Conservation (phyloP, 2,888 invertebrate genomes). For the Mactromeris polynyma region DNA sequence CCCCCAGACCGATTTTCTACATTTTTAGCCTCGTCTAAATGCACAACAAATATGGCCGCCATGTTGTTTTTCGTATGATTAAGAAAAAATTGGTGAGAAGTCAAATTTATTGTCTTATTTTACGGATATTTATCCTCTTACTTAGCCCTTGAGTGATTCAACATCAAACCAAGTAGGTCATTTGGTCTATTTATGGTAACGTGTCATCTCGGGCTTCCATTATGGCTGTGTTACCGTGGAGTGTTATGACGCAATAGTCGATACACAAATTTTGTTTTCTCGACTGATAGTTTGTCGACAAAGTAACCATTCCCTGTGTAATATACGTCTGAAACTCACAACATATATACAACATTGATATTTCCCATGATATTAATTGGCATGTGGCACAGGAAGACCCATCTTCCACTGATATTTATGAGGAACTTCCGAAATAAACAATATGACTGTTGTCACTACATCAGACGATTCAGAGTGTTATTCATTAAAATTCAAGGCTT, state of each 20-base stretch:
- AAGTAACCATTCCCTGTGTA: no score
- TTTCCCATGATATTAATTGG: no score
- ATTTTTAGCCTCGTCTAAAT: slow-evolving; percentile 51
- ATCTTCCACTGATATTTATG: not conserved
- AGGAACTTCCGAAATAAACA: not conserved
- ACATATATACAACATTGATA: no score
- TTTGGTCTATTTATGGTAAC: slow-evolving; percentile 57
- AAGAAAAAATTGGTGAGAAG: slow-evolving; percentile 28
- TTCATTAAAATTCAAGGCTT: no score
- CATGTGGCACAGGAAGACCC: not conserved
- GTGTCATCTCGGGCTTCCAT: slow-evolving; percentile 40
- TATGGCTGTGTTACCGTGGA: slow-evolving; percentile 24
- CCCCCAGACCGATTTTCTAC: slow-evolving; percentile 44
- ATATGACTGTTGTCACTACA: no score
- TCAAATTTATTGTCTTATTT: not conserved
- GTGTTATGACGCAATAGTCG: slow-evolving; percentile 41
- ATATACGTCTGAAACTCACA: no score
- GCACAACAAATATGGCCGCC: slow-evolving; percentile 69
- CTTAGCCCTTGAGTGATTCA: not conserved
- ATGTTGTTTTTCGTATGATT: slow-evolving; percentile 65
- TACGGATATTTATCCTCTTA: not conserved
- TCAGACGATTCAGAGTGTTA: no score
- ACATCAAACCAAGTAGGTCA: slow-evolving; percentile 25
- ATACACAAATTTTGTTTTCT: not conserved
- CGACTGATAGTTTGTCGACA: not conserved